Evolutionary conservation across 2,797 vertebrate species (phyloP), one percentile per base, ranked within the genome.

Genomic region (Xenopus petersii): DNA sequence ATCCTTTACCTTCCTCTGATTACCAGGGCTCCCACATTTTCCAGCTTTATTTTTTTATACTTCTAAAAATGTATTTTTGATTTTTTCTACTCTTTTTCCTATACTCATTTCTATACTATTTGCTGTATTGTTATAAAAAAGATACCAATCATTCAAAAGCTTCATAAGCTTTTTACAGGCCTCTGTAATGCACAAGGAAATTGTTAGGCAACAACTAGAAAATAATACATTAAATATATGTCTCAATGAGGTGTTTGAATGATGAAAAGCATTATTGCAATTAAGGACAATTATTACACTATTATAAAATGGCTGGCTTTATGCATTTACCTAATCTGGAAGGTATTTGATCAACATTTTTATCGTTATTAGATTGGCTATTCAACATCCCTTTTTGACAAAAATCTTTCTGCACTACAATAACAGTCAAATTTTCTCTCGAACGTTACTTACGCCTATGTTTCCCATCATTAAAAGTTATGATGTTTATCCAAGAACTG

Each of bases 401-500:
- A 36, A 60, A 69, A 73, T 67, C 65, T 58, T 61, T 69, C 49
- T 62, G 42, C 70, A 69, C 60, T 10, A 60, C 61, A 47, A 66
- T 61, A 74, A 74, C 71, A 74, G 70, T 79, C 71, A 60, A 48
- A 79, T 74, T 79, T 79, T 74, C 71, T 79, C 60, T 66, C 70
- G 70, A 74, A 67, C 71, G 65, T 74, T 73, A 79, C 76, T 79
- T 79, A 79, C 86, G 80, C 81, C 87, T 84, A 78, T 82, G 83
- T 88, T 93, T 93, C 88, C 89, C 86, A 89, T 87, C 88, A 89
- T 93, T 90, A 93, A 93, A 91, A 12, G 67, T 91, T 93, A 91
- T 73, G 78, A 82, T 85, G 85, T 91, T 92, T 91, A 88, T 87
- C 88, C 87, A 87, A 87, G 91, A 90, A 80, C 88, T 85, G 85